Conservation (phyloP, 2,888 invertebrate species). For the Lycophotia porphyrea region DNA sequence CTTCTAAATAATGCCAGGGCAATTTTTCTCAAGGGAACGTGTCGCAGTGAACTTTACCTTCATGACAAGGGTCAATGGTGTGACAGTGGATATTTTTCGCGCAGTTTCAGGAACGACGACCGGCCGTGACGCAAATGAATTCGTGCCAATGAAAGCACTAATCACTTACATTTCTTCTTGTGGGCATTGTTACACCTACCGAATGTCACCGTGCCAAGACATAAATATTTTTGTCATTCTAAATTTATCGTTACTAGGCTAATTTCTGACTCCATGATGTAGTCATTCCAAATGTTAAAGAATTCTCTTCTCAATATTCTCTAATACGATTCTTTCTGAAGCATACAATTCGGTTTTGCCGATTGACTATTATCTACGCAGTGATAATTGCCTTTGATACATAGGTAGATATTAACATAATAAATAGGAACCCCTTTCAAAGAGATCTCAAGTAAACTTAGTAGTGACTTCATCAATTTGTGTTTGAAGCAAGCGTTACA, state of each 20-base stretch:
- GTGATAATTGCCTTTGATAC: neutral
- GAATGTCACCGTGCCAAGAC: conserved; percentile 75
- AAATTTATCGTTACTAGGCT: conserved; percentile 68
- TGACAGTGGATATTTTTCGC: conserved; percentile 73
- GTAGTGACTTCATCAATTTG: conserved; percentile 29
- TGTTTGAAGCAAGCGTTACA: conserved; percentile 65
- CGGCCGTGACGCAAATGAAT: conserved; percentile 80
- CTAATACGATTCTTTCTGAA: neutral
- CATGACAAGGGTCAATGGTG: conserved; percentile 75
- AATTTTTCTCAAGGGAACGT: conserved; percentile 47
- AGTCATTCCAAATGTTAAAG: conserved; percentile 14
- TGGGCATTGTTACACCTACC: conserved; percentile 67
- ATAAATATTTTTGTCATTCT: conserved; percentile 73
- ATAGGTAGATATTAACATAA: neutral
- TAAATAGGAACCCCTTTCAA: neutral
- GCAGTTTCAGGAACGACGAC: conserved; percentile 81
- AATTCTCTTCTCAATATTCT: neutral
- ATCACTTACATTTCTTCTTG: conserved; percentile 69
- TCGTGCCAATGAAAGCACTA: conserved; percentile 75
- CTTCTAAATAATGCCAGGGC: conserved; percentile 10
- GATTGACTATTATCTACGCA: neutral
- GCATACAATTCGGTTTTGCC: neutral
- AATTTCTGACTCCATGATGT: conserved; percentile 54
- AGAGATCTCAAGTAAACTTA: conserved; percentile 23
- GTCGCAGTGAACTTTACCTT: conserved; percentile 72